Conservation (phyloP, 2,113 vertebrate genomes). For the Craseonycteris thonglongyai region DNA sequence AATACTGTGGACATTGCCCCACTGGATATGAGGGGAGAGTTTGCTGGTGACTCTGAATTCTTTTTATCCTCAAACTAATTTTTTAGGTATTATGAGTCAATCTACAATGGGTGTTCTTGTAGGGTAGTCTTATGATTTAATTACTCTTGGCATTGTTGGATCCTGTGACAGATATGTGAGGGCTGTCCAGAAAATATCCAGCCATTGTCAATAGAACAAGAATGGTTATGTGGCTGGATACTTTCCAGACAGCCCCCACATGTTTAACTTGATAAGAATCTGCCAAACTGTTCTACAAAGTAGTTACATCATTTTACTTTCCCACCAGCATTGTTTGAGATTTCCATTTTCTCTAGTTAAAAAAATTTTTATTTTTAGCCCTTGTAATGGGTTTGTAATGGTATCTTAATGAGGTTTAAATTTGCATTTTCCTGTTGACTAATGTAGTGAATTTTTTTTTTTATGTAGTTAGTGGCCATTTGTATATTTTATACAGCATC, state of each 20-base stretch:
- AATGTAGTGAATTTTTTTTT: constrained; percentile 9
- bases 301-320: not conserved
- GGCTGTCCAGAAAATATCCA: too few relatives aligned
- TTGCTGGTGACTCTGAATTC: not conserved
- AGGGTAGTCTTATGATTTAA: not conserved
- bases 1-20: not conserved
- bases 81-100: not conserved
- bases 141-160: not conserved
- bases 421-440: constrained; percentile 17
- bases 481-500: not conserved
- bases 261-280: not conserved
- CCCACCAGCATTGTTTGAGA: not conserved
- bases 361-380: constrained; percentile 13
- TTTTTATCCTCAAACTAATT: not conserved
- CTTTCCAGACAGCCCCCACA: too few relatives aligned
- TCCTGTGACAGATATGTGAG: not conserved
- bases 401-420: not conserved
- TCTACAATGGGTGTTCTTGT: not conserved
- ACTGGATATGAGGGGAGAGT: not conserved
- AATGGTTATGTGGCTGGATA: too few relatives aligned
- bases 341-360: not conserved
- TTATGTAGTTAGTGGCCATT: not conserved
- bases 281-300: not conserved
- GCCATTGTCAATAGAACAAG: too few relatives aligned
- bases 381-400: not conserved